These are phyloP conservation scores for Drosophila rubida DNA, from an alignment of 2,888 invertebrate species.

Conservation along the genomic window DNA sequence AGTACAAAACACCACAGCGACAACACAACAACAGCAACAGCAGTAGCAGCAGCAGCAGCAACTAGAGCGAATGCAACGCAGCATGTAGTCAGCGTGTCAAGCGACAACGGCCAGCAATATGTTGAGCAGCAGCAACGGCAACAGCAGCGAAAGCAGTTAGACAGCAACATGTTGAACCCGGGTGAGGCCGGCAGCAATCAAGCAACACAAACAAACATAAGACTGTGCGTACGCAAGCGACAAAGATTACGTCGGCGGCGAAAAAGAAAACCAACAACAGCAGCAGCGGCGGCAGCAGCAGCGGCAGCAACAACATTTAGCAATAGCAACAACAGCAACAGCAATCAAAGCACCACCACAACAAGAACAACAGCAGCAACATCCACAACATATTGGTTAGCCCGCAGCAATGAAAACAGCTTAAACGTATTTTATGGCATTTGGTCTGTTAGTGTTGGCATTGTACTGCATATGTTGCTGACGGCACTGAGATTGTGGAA, in stretches of 20 bases:
- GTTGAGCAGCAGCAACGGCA: conserved; percentile 55
- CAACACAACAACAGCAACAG: conserved; percentile 29
- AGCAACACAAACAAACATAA: conserved; percentile 77
- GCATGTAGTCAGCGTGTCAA: conserved; percentile 59
- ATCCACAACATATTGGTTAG: conserved; percentile 41
- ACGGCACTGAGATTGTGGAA: conserved; percentile 34
- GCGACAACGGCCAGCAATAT: conserved; percentile 55
- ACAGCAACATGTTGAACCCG: conserved; percentile 65
- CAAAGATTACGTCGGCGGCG: conserved; percentile 81
- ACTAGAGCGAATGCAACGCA: conserved; percentile 46
- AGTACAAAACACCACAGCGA: conserved; percentile 69
- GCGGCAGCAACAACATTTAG: conserved; percentile 42
- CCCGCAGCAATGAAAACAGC: conserved; percentile 44
- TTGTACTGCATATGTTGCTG: conserved; percentile 60
- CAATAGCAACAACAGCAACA: conserved; percentile 52
- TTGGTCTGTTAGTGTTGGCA: conserved; percentile 44
- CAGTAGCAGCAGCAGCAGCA: conserved; percentile 30
- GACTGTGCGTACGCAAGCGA: conserved; percentile 82
- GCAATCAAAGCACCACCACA: conserved; percentile 28
- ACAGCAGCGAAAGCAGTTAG: conserved; percentile 62
- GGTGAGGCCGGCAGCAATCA: conserved; percentile 53
- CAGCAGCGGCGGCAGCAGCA: conserved; percentile 46
- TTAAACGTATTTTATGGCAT: conserved; percentile 42
- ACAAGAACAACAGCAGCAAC: conserved; percentile 22
- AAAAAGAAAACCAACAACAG: conserved; percentile 76